Conservation (phyloP, 2,888 invertebrate species). For the Hirtodrosophila alboralis region DNA sequence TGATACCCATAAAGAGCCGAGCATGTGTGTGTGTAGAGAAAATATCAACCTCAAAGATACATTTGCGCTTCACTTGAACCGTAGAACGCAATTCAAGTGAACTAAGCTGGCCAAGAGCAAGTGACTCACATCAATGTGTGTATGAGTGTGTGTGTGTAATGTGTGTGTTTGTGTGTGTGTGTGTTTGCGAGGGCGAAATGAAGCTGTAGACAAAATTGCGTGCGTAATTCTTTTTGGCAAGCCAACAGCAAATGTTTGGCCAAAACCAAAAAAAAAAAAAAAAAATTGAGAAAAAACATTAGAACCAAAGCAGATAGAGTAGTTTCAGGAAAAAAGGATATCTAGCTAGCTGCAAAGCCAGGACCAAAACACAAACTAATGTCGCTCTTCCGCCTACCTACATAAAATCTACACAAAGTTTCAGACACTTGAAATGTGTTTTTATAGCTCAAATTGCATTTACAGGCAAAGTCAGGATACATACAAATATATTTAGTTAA, state of each 20-base stretch:
- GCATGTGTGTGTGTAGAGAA: constrained; percentile 27
- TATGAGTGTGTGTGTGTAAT: constrained; percentile 2
- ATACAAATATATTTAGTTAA: constrained; percentile 13
- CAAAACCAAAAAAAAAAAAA: constrained; percentile 29
- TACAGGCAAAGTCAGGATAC: no score
- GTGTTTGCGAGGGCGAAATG: constrained; percentile 59
- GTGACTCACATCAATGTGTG: constrained; percentile 45
- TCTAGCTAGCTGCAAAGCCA: background rate
- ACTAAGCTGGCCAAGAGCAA: constrained; percentile 68
- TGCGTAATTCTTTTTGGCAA: constrained; percentile 62
- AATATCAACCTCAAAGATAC: constrained; percentile 79
- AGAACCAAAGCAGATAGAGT: constrained; percentile 14
- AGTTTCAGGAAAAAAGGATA: constrained; percentile 26
- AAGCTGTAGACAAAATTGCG: constrained; percentile 75
- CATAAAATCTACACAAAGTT: no score
- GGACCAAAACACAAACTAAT: constrained; percentile 1
- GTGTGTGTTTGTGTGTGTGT: constrained; percentile 7
- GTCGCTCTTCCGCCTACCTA: background rate
- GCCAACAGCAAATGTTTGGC: constrained; percentile 55
- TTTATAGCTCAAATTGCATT: constrained; percentile 45
- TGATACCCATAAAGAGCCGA: constrained; percentile 57
- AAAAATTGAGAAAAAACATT: no score
- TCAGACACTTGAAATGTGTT: constrained; percentile 44
- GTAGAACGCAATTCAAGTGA: constrained; percentile 70
- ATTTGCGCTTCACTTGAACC: constrained; percentile 79